phyloP scores from a whole-genome alignment of 2,888 invertebrate genomes.

The Dynastes maya region DNA sequence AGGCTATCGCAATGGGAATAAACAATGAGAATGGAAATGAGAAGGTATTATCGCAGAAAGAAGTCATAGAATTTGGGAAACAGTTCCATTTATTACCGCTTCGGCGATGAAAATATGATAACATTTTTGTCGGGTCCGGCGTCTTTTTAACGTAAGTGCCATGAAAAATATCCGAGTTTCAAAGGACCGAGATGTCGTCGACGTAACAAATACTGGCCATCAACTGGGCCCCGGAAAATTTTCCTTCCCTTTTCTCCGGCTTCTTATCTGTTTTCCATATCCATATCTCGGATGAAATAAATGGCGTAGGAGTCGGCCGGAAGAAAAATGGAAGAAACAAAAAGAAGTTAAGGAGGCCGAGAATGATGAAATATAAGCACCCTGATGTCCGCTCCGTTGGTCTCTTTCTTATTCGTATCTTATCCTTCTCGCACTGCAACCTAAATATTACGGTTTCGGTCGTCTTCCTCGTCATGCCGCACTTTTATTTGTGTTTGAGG shows the following conservation, averaged over 20 bases:
- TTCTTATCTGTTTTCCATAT: slow-evolving; percentile 53
- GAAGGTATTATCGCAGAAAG: slow-evolving; percentile 38
- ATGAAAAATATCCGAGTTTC: slow-evolving; percentile 53
- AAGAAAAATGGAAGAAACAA: slow-evolving; percentile 19
- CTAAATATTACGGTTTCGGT: slow-evolving; percentile 5
- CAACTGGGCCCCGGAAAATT: slow-evolving; percentile 49
- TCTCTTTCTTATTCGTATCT: slow-evolving; percentile 34
- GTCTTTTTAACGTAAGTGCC: slow-evolving; percentile 37
- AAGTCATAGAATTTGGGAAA: slow-evolving; percentile 27
- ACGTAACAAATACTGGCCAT: slow-evolving; percentile 54
- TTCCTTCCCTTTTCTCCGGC: slow-evolving; percentile 35
- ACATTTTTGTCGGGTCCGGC: slow-evolving; percentile 41
- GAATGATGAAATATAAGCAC: slow-evolving; percentile 49
- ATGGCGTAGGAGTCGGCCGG: slow-evolving; percentile 16
- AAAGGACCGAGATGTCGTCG: slow-evolving; percentile 54
- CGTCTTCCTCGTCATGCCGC: background rate
- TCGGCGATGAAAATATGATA: slow-evolving; percentile 47
- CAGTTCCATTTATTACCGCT: slow-evolving; percentile 42
- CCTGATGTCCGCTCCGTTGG: slow-evolving; percentile 39
- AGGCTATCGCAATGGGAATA: slow-evolving; percentile 21
- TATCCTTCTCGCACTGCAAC: slow-evolving; percentile 11
- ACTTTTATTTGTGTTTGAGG: slow-evolving; percentile 45
- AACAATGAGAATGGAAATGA: slow-evolving; percentile 22
- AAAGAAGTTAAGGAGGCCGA: slow-evolving; percentile 41
- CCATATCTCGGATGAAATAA: slow-evolving; percentile 49